phyloP scores from a whole-genome alignment of 1,140 invertebrate species.

The Andricus grossulariae region DNA sequence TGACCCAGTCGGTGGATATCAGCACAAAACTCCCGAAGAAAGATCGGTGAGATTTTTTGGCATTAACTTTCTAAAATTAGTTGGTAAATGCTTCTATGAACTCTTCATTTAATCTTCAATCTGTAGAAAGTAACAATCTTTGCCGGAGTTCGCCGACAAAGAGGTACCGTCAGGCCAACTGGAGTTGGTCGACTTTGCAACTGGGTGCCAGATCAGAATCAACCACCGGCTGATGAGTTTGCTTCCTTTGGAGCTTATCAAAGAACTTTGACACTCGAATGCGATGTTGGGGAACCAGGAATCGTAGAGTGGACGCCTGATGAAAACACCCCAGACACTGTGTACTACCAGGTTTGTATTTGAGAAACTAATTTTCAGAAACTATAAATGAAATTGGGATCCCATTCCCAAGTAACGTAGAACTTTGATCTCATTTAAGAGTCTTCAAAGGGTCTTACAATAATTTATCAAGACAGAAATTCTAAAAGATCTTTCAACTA shows the following conservation, averaged over 20 bases:
- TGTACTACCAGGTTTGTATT: constrained; percentile 90
- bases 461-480: no score
- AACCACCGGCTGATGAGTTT: constrained; percentile 86
- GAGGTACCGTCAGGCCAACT: constrained; percentile 82
- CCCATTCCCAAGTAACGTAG: no score
- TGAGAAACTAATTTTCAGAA: constrained; percentile 30
- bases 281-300: constrained; percentile 89
- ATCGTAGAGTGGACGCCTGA: constrained; percentile 93
- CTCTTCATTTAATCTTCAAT: constrained; percentile 16
- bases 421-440: no score
- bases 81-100: constrained; percentile 1
- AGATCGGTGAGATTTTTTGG: constrained; percentile 79
- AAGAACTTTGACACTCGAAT: constrained; percentile 86
- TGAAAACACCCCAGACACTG: constrained; percentile 89
- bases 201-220: constrained; percentile 86
- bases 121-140: constrained; percentile 87
- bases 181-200: constrained; percentile 89
- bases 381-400: no score
- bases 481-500: no score
- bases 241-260: constrained; percentile 93
- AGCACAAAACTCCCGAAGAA: constrained; percentile 89
- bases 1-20: constrained; percentile 92
- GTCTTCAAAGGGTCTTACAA: no score
- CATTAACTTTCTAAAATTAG: not conserved
- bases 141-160: constrained; percentile 83